phyloP scores from a whole-genome alignment of 2,113 vertebrate genomes.

The Aramus guarauna region DNA sequence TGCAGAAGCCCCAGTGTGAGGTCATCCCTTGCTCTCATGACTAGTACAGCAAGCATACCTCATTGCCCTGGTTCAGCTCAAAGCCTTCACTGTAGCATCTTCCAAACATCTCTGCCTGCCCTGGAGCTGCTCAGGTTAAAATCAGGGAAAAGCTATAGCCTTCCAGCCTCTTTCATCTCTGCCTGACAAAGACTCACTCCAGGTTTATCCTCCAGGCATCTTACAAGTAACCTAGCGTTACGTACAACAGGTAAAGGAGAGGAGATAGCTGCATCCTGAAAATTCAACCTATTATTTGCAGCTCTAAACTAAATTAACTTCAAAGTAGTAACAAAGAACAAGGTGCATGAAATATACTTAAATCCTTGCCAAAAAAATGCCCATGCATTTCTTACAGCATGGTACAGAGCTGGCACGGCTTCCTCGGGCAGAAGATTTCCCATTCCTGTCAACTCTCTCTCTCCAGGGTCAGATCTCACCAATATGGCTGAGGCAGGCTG shows the following conservation, averaged over 20 bases:
- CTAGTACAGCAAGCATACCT: neutral
- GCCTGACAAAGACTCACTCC: neutral
- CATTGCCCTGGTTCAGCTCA: neutral
- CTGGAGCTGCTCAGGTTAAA: neutral
- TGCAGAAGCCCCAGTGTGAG: neutral
- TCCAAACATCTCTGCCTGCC: neutral
- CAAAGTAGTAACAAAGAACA: neutral
- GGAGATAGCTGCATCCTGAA: neutral
- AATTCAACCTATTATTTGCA: neutral
- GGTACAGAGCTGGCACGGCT: neutral
- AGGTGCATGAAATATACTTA: neutral
- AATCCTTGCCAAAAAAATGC: neutral
- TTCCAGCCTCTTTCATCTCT: neutral
- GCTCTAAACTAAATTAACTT: neutral
- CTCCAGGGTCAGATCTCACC: constrained; percentile 5
- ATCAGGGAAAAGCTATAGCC: neutral
- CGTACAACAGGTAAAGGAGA: neutral
- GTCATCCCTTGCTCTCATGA: neutral
- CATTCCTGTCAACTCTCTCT: neutral
- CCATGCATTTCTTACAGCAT: neutral
- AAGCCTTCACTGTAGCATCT: neutral
- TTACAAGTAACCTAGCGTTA: neutral
- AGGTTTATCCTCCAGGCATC: neutral
- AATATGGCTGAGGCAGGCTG: neutral
- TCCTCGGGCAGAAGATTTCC: neutral